These are phyloP conservation scores for Petrocephalus schoutedeni DNA, from an alignment of 2,797 vertebrate genomes.

Conservation along the genomic window DNA sequence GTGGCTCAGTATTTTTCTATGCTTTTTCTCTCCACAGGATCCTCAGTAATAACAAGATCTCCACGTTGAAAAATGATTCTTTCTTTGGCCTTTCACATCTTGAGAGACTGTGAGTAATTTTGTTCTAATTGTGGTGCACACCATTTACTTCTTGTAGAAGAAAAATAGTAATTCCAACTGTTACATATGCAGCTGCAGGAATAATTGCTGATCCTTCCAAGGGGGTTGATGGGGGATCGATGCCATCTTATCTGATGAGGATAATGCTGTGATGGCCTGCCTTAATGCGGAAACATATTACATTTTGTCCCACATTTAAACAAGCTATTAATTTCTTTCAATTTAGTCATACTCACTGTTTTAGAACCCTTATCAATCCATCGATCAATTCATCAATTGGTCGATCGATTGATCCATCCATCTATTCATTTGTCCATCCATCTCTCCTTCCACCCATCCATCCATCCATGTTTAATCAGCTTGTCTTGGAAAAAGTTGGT, in stretches of 20 bases:
- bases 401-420: background rate
- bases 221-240: background rate
- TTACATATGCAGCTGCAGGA: background rate
- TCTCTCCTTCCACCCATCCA: background rate
- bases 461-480: background rate
- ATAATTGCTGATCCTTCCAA: background rate
- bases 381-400: background rate
- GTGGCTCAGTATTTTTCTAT: background rate
- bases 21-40: conserved; percentile 61
- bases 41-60: conserved; percentile 82
- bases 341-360: background rate
- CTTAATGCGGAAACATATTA: background rate
- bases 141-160: background rate
- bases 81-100: conserved; percentile 72
- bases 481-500: background rate
- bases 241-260: background rate
- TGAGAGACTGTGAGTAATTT: conserved; percentile 85
- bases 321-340: background rate
- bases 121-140: conserved; percentile 17
- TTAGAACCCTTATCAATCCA: background rate
- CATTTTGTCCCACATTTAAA: background rate
- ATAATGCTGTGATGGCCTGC: background rate
- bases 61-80: conserved; percentile 70
- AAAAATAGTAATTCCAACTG: background rate
- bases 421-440: background rate